Percentiles rank a stretch among this genome's conserved stretches.
phyloP scores from a whole-genome alignment of 2,888 invertebrate genomes.

The Leptarthrus brevirostris region DNA sequence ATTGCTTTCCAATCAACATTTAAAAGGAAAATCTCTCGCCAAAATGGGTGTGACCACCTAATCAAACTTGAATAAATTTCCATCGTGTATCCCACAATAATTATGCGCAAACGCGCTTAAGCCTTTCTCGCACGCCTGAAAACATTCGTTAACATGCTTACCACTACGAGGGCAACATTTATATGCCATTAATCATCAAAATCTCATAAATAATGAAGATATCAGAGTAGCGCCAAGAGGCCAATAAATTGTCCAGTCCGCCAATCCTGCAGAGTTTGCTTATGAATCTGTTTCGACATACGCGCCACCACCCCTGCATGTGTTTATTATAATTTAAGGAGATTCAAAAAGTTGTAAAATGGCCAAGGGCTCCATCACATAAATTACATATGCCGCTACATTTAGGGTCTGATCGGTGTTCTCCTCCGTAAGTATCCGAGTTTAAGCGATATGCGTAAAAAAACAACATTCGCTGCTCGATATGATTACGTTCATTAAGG shows the following conservation, averaged over 20 bases:
- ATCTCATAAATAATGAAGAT: slow-evolving; percentile 43
- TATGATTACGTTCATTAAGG: slow-evolving; percentile 38
- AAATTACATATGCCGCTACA: slow-evolving; percentile 39
- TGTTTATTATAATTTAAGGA: slow-evolving; percentile 46
- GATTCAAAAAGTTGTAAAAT: slow-evolving; percentile 18
- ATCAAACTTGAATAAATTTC: slow-evolving; percentile 40
- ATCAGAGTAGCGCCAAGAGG: slow-evolving; percentile 19
- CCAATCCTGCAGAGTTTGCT: not conserved
- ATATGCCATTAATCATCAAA: slow-evolving; percentile 36
- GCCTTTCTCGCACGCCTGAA: not conserved
- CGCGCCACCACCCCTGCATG: slow-evolving; percentile 31
- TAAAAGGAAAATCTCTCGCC: not conserved
- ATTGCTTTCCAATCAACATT: slow-evolving; percentile 27
- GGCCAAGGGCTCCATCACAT: slow-evolving; percentile 16
- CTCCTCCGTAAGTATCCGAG: not conserved
- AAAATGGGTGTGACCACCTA: slow-evolving; percentile 18
- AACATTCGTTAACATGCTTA: slow-evolving; percentile 19
- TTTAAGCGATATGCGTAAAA: not conserved
- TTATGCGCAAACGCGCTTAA: slow-evolving; percentile 1
- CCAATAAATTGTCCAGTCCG: not conserved
- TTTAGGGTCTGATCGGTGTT: not conserved
- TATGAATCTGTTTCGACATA: not conserved
- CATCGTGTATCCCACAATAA: slow-evolving; percentile 9
- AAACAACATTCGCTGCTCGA: not conserved
- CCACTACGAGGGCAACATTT: slow-evolving; percentile 22